Evolutionary conservation across 2,888 invertebrate genomes (phyloP).

Genomic region (Cheilosia vernalis): DNA sequence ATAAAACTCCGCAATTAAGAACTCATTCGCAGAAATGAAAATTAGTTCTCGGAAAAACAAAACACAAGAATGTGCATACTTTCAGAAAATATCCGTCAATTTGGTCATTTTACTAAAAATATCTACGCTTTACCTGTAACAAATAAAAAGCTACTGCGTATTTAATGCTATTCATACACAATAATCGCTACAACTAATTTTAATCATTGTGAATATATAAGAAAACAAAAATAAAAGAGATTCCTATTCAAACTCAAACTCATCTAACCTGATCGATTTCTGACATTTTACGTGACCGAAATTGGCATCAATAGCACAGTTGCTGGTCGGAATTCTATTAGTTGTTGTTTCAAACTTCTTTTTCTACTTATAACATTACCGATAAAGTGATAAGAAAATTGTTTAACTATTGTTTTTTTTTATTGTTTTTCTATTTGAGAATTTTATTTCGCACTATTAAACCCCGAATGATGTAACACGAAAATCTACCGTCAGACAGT

Average conservation of each 20-base stretch:
- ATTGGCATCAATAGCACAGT: constrained; percentile 55
- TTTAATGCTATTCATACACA: constrained; percentile 29
- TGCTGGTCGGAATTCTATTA: constrained; percentile 50
- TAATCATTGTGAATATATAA: constrained; percentile 29
- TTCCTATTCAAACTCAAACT: constrained; percentile 59
- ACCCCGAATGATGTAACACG: constrained; percentile 77
- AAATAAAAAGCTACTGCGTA: constrained; percentile 13
- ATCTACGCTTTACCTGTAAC: neutral
- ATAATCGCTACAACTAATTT: constrained; percentile 8
- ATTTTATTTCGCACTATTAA: constrained; percentile 69
- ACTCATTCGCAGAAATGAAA: neutral
- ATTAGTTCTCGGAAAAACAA: neutral
- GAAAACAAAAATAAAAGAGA: constrained; percentile 27
- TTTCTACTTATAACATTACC: constrained; percentile 64
- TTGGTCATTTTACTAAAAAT: constrained; percentile 39
- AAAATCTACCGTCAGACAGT: constrained; percentile 63
- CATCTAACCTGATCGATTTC: constrained; percentile 78
- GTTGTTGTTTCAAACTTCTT: constrained; percentile 34
- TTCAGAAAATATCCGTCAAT: constrained; percentile 8
- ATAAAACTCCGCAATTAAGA: too few relatives aligned
- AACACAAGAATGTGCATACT: constrained; percentile 23
- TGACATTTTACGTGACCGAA: constrained; percentile 73
- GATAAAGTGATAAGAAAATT: constrained; percentile 16
- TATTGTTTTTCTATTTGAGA: constrained; percentile 24
- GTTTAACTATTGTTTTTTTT: constrained; percentile 53